phyloP scores from a whole-genome alignment of 2,888 invertebrate genomes.

The Tenthredo amoena region DNA sequence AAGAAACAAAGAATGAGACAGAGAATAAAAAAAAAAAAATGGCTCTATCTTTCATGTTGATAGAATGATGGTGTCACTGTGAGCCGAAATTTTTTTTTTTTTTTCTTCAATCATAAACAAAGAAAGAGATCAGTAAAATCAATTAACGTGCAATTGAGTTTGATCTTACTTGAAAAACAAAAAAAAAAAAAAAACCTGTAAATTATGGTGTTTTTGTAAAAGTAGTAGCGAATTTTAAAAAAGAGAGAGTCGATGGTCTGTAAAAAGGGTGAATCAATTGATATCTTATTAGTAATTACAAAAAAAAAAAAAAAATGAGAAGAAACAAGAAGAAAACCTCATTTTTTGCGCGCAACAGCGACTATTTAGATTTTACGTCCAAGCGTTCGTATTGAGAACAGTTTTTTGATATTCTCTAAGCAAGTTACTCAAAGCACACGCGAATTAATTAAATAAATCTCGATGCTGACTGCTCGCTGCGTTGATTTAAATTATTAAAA shows the following conservation, averaged over 20 bases:
- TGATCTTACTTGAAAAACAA: neutral
- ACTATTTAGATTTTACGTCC: neutral
- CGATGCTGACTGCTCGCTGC: neutral
- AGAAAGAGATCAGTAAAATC: conserved; percentile 33
- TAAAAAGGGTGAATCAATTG: neutral
- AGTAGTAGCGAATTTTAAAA: neutral
- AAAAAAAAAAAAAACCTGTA: conserved; percentile 11
- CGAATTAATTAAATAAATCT: neutral
- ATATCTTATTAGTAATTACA: conserved; percentile 1
- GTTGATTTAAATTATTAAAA: neutral
- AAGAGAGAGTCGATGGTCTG: conserved; percentile 29
- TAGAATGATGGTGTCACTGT: neutral
- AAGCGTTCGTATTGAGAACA: conserved; percentile 2
- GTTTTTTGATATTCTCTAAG: neutral
- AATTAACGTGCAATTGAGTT: neutral
- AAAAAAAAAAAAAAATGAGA: neutral
- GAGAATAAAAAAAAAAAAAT: conserved; percentile 50
- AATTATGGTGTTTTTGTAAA: conserved; percentile 8
- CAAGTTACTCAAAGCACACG: conserved; percentile 25
- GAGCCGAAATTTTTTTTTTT: neutral
- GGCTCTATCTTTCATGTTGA: neutral
- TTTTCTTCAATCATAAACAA: neutral
- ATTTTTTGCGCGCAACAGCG: neutral
- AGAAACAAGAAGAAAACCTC: neutral
- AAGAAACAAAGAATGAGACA: conserved; percentile 55